Evolutionary conservation across 2,888 invertebrate genomes (phyloP), one percentile per base, ranked within the genome.

Genomic region (Thelaira solivaga): DNA sequence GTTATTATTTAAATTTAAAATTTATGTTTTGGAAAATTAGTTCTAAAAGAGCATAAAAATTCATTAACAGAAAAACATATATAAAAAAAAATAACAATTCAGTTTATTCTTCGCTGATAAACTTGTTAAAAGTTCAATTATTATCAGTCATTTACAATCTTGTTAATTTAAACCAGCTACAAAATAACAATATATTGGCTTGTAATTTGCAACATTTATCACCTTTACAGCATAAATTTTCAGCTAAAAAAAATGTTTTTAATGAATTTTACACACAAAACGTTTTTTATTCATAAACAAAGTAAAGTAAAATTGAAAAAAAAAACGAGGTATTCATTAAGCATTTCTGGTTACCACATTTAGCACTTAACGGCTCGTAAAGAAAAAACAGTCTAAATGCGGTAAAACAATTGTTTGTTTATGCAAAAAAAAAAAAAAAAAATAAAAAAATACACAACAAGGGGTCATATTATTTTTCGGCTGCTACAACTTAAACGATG

Each of bases 321-420:
- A 62, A 67, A 77, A 73, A 39, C 31, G 29, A 8, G 26, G 68
- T 73, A 83, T 84, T 86, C 86, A 86, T 86, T 86, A 86, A 82
- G 84, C 82, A 82, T 82, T 84, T 81, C 83, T 85, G 85, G 86
- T 86, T 86, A 85, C 85, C 86, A 85, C 86, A 86, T 86, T 86
- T 86, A 84, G 84, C 86, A 86, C 86, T 86, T 86, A 86, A 85
- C 73, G 69, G 62, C 53, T 73, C 62, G 61, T 57, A 65, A 64
- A 64, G 55, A 45, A 43, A 64, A 68, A 36, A 26, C 51, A 24
- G 57, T 51, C 61, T 22, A 61, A 78, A 74, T 78, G 75, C 65
- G 69, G 74, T 57, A 74, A 74, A 69, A 65, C 64, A 78, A 78
- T 74, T 61, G 78, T 65, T 59, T 59, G 34, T 75, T 75, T 78